Base-by-base conservation (phyloP, 2,888 invertebrate species). In the Epiblema foenella region DNA sequence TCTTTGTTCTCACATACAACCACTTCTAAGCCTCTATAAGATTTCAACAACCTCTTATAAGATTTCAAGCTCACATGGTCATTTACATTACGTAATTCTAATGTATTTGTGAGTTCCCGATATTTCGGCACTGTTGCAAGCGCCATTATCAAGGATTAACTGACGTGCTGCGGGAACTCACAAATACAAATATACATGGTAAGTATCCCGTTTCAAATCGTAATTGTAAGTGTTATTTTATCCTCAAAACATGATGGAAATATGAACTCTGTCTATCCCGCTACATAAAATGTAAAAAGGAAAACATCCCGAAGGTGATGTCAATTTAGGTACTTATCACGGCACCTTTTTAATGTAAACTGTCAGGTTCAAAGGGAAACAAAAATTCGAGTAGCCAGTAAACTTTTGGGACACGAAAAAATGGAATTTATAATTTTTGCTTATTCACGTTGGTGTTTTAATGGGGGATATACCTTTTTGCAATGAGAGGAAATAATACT, bases 291-390 rank as follows among this genome's bases (percentile, higher is more conserved):
- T 68, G 18, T 42, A 46, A 56, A 51, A 42, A 8, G 15, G 15
- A 62, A 63, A 49, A 58, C 62, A 17, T 62, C 17, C 46, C 56
- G 15, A 20, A 51, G 42, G 64, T 42, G 18, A 39, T 57, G 62
- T n/a, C 37, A 24, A 64, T 58, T 58, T 58, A 58, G 24, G 24
- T 24, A 4, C 24, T 58, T 64, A 2, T 33, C 39, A 58, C 64
- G 49, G 39, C 68, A 63, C 59, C 60, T 62, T 64, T 60, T 68
- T 64, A 69, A 69, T 42, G 49, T 63, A 57, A 39, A 24, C 42
- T 42, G 58, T 58, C 69, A 64, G 18, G 11, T 64, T 64, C 57
- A 64, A 64, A 51, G 63, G 42, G 18, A n/a, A 63, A 51, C 63
- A 51, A 58, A 63, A 64, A 58, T 42, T 12, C 9, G 24, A 33